Base-by-base conservation (phyloP, 1,140 invertebrate genomes). In the Lethocerus indicus region DNA sequence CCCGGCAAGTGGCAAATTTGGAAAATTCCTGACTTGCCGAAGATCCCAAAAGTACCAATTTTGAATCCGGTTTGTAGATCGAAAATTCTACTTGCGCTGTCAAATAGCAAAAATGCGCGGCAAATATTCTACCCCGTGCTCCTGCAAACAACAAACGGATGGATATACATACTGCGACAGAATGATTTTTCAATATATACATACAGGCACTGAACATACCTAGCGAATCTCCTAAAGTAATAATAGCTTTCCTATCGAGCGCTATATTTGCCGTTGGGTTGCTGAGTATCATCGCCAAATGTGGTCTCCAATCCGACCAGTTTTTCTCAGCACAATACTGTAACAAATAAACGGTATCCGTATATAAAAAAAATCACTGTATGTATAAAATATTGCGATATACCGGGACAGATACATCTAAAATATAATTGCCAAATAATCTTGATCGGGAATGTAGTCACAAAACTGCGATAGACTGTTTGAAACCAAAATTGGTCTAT, bases 241-340 rank as follows among this genome's bases (percentile, higher is more conserved):
- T 78, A 47, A 95, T 87, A 14, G 85, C 79, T 60, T 83, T 83
- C 32, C 75, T 72, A 69, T 91, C 88, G 20, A 89, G 68, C 53
- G 92, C 86, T 2, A 81, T 76, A 56, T 78, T 76, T 1, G 74
- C 64, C 14, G 86, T 79, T 1, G 82, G 76, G 65, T 96, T 95
- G 24, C 89, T 86, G 23, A 96, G 73, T 53, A 97, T 79, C 76
- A 96, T 92, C 14, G 91, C 90, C 40, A 94, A 70, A 72, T 96
- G 91, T 20, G 89, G 87, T 47, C 88, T 73, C 93, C 92, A 97
- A 64, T 96, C 91, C 51, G 87, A 89, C 87, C 89, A 94, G 53
- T 78, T 79, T 53, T 82, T 80, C 67, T 92, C 87, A n/a, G 76
- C 67, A 50, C 85, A 75, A 67, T 80, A 76, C 78, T 81, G 59